Evolutionary conservation across 2,888 invertebrate genomes (phyloP), one percentile per base, ranked within the genome.

Genomic region (Tenthredo scrophulariae): DNA sequence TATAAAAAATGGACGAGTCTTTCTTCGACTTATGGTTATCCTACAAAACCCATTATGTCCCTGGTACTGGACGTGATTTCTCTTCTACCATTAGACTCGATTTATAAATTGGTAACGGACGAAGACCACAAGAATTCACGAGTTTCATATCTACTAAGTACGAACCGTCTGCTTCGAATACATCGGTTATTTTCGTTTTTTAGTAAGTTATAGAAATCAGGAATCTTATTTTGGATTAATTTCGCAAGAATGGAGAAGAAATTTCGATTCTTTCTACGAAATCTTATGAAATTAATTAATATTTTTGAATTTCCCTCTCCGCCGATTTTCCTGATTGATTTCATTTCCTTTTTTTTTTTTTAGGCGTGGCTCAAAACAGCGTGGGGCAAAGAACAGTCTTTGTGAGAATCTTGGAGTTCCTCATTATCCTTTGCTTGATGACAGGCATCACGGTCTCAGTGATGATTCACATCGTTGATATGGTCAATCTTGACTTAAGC

Each of bases 1-100:
- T 80, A 80, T 18, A 80, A 62, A 62, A 80, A 40, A 40, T 80
- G 80, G 80, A 62, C 80, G 5, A 62, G 62, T 62, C n/a, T 80
- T 18, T 58, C 80, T 62, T 80, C 62, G n/a, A 80, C 62, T 37
- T 58, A 62, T 33, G 80, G 80, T 40, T 62, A 62, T 18, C 80
- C 62, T 3, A 37, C 62, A 4, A 80, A 62, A 50, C n/a, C 80
- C 1, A 40, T 62, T 6, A 22, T 1, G 5, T 62, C 50, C 13
- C 62, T 80, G 0, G 26, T 80, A 22, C 22, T 29, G 22, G 80
- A 80, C 40, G 37, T 58, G 5, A 80, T 80, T 22, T 80, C 80
- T 7, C 10, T 80, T 15, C 37, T 80, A 4, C 80, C 80, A 62
- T 22, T 80, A 15, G 40, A 62, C 22, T 62, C 3, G 40, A 22